Evolutionary conservation across 2,888 invertebrate species (phyloP), one percentile per base, ranked within the genome.

Genomic region (Xanthostigma xanthostigma): DNA sequence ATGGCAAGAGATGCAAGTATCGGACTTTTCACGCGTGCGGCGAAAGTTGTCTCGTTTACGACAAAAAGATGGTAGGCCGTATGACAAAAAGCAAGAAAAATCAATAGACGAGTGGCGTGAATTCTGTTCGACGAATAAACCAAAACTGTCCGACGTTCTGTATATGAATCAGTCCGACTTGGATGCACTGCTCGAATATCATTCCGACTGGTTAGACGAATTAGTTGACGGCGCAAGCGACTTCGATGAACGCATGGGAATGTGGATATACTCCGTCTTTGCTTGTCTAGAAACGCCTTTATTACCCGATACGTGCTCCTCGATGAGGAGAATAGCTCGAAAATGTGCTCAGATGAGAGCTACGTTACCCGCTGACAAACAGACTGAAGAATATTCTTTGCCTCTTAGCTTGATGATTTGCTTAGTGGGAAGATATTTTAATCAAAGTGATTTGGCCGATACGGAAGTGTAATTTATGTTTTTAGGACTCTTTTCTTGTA

Each of bases 261-360:
- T 71, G 60, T 86, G 86, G 86, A 69, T 85, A 27, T 85, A 81
- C 66, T 74, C 82, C 1, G 65, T 84, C 44, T 60, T 86, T 44
- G 73, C 75, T 8, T 75, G 76, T 52, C 63, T 80, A 36, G 77
- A 80, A 58, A 72, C 76, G 51, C 85, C 86, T 1, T 64, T 85
- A 9, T 68, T 75, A 41, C 80, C 84, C 2, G 80, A 82, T 51
- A 74, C 76, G n/a, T 77, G 75, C 59, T 74, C 78, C 39, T 69
- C 75, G 50, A 61, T 86, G 44, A 72, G 86, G 54, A 67, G 71
- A 41, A 64, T 86, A 53, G 79, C 82, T 12, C 73, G 81, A 57
- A 68, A 69, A 53, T 83, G 82, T 64, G 71, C 74, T 37, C 61
- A 68, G 56, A 69, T 77, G 46, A 71, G 73, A 58, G 66, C 68